phyloP scores from a whole-genome alignment of 2,797 vertebrate genomes.

The Choloepus didactylus region DNA sequence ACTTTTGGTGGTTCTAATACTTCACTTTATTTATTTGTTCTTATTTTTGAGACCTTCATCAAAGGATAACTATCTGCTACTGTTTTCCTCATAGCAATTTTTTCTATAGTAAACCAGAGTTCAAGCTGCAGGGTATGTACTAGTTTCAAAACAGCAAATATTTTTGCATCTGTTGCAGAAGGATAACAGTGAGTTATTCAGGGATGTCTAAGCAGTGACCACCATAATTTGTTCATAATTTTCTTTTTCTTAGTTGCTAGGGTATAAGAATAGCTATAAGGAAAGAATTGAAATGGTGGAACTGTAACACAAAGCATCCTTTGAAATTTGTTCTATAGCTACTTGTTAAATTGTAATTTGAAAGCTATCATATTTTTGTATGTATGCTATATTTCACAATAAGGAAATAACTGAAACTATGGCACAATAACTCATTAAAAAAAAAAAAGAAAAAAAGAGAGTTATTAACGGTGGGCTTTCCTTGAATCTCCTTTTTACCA shows the following conservation, averaged over 20 bases:
- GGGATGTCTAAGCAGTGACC: too few relatives aligned
- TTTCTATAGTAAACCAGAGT: not conserved
- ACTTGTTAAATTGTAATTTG: too few relatives aligned
- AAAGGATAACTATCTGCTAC: not conserved
- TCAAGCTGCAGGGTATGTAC: not conserved
- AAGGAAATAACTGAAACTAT: too few relatives aligned
- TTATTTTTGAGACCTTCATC: constrained; percentile 2
- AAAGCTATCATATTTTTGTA: too few relatives aligned
- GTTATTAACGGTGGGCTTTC: not conserved
- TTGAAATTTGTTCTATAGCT: too few relatives aligned
- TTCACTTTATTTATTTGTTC: constrained; percentile 34
- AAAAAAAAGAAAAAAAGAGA: not conserved
- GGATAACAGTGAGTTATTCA: not conserved
- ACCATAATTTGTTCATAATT: too few relatives aligned
- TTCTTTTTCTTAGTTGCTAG: too few relatives aligned
- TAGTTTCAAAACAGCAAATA: constrained; percentile 12
- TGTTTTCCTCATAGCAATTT: constrained; percentile 22
- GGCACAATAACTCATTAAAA: too few relatives aligned
- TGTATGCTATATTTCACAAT: too few relatives aligned
- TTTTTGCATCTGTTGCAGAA: not conserved
- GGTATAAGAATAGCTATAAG: too few relatives aligned
- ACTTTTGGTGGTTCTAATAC: not conserved
- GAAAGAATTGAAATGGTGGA: too few relatives aligned
- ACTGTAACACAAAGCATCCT: too few relatives aligned
- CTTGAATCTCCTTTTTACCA: not conserved